Evolutionary conservation across 2,797 vertebrate genomes (phyloP), one percentile per base, ranked within the genome.

Genomic region (Miichthys miiuy): DNA sequence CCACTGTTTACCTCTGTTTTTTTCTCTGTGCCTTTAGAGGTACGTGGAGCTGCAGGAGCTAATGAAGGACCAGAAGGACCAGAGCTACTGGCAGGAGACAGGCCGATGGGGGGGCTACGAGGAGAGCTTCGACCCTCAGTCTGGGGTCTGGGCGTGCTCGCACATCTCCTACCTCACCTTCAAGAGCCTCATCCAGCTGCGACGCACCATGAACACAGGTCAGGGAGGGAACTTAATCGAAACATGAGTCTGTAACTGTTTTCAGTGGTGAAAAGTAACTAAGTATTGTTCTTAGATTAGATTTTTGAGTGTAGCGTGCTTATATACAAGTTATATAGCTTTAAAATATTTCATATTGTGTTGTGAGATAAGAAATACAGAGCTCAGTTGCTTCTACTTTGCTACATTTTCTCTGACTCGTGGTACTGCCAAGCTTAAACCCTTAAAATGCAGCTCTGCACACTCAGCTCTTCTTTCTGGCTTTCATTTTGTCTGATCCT

Each of bases 111-210:
- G 92, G 78, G 93, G 90, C 46, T 91, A 95, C 68, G 97, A 97
- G 85, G 96, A 99, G 89, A 96, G 95, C 81, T 95, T 92, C 44
- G 94, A 97, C 84, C 92, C 94, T 0, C 92, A 95, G 0, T 88
- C 82, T 0, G 94, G 96, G 6, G 72, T 91, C 42, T 97, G 97
- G 98, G 92, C 92, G 1, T 91, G 93, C 55, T 96, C 96, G 0
- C 96, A 97, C 16, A 89, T 98, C 80, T 96, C 97, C 75, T 96
- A 96, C 88, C 96, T 99, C 87, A 98, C 96, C 83, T 99, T 99
- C 93, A 97, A 93, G 93, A 97, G 97, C 90, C 96, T 99, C 58
- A 89, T 97, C 84, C 95, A 97, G 71, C 92, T 98, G 56, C 92
- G 91, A 41, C 93, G 70, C 72, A 92, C 93, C 89, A 93, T 99